These are phyloP conservation scores for Brotula barbata DNA, from an alignment of 2,797 vertebrate genomes.

Conservation along the genomic window DNA sequence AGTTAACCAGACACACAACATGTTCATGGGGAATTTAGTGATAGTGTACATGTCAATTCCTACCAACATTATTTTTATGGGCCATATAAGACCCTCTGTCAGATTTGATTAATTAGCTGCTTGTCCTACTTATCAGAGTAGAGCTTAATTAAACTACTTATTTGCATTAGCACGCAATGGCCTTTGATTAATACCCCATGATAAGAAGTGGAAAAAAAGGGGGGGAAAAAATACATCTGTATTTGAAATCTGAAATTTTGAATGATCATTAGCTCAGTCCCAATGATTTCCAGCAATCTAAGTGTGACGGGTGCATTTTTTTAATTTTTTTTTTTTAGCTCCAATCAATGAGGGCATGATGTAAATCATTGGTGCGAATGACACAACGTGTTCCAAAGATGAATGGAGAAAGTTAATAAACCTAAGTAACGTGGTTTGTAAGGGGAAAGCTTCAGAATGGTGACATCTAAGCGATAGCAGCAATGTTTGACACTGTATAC, in stretches of 20 bases:
- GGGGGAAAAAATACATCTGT: conserved; percentile 47
- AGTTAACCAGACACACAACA: conserved; percentile 29
- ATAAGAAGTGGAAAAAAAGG: conserved; percentile 53
- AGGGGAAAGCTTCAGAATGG: conserved; percentile 38
- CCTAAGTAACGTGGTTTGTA: conserved; percentile 38
- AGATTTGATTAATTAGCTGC: conserved; percentile 75
- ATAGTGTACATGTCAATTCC: conserved; percentile 45
- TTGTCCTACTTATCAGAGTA: conserved; percentile 71
- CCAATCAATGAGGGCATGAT: conserved; percentile 42
- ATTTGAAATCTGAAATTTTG: conserved; percentile 41
- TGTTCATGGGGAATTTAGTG: conserved; percentile 52
- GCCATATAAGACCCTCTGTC: conserved; percentile 57
- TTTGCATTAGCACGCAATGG: conserved; percentile 67
- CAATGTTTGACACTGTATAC: conserved; percentile 66
- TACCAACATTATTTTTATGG: conserved; percentile 46
- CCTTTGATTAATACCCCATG: conserved; percentile 72
- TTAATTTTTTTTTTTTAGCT: too few relatives aligned
- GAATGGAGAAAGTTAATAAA: conserved; percentile 52
- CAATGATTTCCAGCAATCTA: conserved; percentile 31
- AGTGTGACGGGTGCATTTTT: conserved; percentile 37
- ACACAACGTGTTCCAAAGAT: conserved; percentile 41
- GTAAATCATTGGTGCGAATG: conserved; percentile 51
- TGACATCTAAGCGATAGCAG: conserved; percentile 53
- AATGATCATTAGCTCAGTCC: conserved; percentile 44
- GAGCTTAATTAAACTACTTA: conserved; percentile 75